Base-by-base conservation (phyloP, 2,113 vertebrate species). In the Notiomystis cincta region DNA sequence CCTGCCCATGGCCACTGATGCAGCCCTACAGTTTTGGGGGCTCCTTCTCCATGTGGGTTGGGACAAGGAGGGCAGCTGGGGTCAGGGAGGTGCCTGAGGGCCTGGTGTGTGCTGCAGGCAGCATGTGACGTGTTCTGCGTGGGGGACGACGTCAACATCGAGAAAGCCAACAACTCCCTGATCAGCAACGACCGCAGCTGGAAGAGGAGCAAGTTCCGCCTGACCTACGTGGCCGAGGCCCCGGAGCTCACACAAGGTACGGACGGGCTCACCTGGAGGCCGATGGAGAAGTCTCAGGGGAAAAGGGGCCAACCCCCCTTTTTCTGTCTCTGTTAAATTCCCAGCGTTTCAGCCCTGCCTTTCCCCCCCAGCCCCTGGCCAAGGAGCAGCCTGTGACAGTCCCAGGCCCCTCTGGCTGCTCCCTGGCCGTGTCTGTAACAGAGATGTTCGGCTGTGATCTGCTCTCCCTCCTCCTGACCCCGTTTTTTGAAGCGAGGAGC, bases 81-180 rank as follows among this genome's bases (percentile, higher is more conserved):
- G 2, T 7, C 0, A 0, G 53, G 56, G 58, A 25, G 80, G 48
- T 89, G 91, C 88, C 90, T 69, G 73, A 89, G 86, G 83, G 72
- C 62, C 83, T 45, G 37, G 23, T 81, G 22, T 2, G 25, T 92
- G 62, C 89, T 95, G 80, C 96, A 99, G 99, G 99, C 99, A 91
- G 99, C 99, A 15, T 99, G 99, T 8, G 99, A 99, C 0, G 99
- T 99, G 79, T 99, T 99, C 98, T 99, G 99, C 3, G 99, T 99
- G 48, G 99, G 99, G 2, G 99, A 99, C 0, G 99, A 99, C 0
- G 99, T 99, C 86, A 99, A 99, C 98, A 99, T 99, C 0, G 99
- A 99, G 97, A 99, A 99, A 90, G 99, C 99, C 3, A 99, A 99
- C 92, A 98, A 99, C 96, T 99, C 99, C 19, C 96, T 99, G 94